Evolutionary conservation across 2,797 vertebrate species (phyloP).

Genomic region (Argya squamiceps): DNA sequence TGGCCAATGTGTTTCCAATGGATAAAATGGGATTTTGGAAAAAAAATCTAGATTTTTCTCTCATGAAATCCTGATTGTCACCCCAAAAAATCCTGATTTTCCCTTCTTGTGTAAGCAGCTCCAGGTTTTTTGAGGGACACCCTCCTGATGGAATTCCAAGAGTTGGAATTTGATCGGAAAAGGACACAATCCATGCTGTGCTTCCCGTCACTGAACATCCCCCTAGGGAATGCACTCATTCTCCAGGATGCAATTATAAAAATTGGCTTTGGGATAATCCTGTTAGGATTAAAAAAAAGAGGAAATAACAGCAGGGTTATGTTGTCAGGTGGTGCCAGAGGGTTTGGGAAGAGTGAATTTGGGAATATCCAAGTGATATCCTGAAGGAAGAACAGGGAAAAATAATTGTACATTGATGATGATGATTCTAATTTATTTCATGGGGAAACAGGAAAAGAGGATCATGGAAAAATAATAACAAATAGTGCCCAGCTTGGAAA

Average conservation of each 20-base stretch:
- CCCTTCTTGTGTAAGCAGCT: slow-evolving; percentile 8
- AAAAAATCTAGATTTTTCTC: not conserved
- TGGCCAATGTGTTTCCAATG: slow-evolving; percentile 66
- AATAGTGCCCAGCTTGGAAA: not conserved
- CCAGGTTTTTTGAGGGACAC: not conserved
- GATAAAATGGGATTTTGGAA: slow-evolving; percentile 53
- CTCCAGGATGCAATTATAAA: not conserved
- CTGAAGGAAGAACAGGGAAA: not conserved
- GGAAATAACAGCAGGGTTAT: not conserved
- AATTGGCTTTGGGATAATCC: slow-evolving; percentile 53
- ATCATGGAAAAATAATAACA: accelerated
- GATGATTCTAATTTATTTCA: accelerated
- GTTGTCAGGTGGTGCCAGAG: not conserved
- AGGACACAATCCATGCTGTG: accelerated
- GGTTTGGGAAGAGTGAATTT: not conserved
- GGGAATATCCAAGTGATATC: not conserved
- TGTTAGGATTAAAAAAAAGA: not conserved
- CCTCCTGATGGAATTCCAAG: not conserved
- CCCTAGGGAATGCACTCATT: not conserved
- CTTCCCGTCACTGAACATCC: not conserved
- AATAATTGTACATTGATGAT: accelerated
- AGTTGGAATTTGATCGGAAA: not conserved
- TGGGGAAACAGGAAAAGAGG: not conserved
- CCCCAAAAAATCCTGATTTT: slow-evolving; percentile 64
- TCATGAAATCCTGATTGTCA: slow-evolving; percentile 67